Percentiles rank a stretch among this genome's conserved stretches.
Evolutionary conservation across 1,140 invertebrate genomes (phyloP).

Genomic region (Meloidogyne floridensis): DNA sequence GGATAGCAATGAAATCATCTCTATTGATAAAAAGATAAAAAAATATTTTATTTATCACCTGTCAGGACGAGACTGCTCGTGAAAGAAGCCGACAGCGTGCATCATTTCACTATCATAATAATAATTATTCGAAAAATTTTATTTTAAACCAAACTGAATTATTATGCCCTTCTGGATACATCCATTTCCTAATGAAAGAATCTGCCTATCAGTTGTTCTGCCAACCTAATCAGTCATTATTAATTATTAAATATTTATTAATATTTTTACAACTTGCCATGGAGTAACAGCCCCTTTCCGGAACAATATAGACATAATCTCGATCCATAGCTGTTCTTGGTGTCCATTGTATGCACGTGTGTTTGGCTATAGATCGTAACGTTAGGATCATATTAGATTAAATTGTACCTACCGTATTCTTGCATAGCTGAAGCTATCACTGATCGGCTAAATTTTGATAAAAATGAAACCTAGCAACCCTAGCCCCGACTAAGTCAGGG

Average conservation of each 20-base stretch:
- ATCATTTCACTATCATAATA: slow-evolving; percentile 68
- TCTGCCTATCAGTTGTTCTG: slow-evolving; percentile 69
- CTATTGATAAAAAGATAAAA: slow-evolving; percentile 30
- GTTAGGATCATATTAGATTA: not conserved
- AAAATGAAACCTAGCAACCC: too few species aligned
- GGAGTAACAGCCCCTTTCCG: slow-evolving; percentile 51
- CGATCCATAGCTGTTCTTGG: slow-evolving; percentile 54
- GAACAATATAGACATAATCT: slow-evolving; percentile 65
- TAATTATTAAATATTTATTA: not conserved
- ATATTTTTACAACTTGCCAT: slow-evolving; percentile 46
- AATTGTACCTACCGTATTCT: slow-evolving; percentile 47
- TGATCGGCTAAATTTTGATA: slow-evolving; percentile 56
- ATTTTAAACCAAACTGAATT: not conserved
- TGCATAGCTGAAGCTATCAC: slow-evolving; percentile 64
- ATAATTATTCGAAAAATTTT: slow-evolving; percentile 17
- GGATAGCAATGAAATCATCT: slow-evolving; percentile 65
- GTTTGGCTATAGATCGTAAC: slow-evolving; percentile 21
- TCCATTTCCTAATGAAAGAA: slow-evolving; percentile 71
- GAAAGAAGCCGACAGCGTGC: slow-evolving; percentile 68
- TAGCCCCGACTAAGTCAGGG: too few species aligned
- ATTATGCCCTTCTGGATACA: slow-evolving; percentile 70
- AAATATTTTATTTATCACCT: not conserved
- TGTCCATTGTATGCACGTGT: slow-evolving; percentile 63
- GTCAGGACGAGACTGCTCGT: slow-evolving; percentile 67
- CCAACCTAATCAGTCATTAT: slow-evolving; percentile 38